Percentiles rank a stretch among this genome's conserved stretches.
Evolutionary conservation across 1,140 invertebrate species (phyloP).

Genomic region (Argopecten irradians): DNA sequence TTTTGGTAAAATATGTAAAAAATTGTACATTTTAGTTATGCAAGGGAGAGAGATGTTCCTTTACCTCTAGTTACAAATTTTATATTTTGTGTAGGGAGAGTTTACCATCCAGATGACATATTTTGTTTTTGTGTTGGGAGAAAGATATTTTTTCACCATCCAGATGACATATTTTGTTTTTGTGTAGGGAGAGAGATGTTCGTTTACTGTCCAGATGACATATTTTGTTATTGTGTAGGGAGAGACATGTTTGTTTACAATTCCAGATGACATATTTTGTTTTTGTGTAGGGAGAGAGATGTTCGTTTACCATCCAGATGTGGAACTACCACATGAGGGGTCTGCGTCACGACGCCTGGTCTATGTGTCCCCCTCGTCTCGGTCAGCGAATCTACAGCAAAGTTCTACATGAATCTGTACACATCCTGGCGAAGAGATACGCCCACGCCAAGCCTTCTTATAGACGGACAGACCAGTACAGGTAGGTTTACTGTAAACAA

Average conservation of each 20-base stretch:
- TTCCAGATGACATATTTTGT: conserved; percentile 30
- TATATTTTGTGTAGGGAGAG: no score
- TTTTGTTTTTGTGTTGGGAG: no score
- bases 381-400: conserved; percentile 67
- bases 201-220: no score
- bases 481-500: conserved; percentile 57
- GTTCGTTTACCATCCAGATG: conserved; percentile 74
- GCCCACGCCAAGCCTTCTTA: conserved; percentile 68
- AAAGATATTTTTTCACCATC: no score
- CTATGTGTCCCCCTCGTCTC: conserved; percentile 66
- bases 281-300: conserved; percentile 74
- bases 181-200: no score
- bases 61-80: no score
- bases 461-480: conserved; percentile 67
- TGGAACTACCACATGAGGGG: conserved; percentile 73
- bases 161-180: conserved; percentile 32
- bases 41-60: no score
- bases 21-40: no score
- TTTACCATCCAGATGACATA: no score
- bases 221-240: no score
- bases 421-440: conserved; percentile 68
- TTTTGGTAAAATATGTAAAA: no score
- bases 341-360: conserved; percentile 70
- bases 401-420: conserved; percentile 70
- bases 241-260: no score